Base-by-base conservation (phyloP, 2,113 vertebrate species). In the Cairina moschata region DNA sequence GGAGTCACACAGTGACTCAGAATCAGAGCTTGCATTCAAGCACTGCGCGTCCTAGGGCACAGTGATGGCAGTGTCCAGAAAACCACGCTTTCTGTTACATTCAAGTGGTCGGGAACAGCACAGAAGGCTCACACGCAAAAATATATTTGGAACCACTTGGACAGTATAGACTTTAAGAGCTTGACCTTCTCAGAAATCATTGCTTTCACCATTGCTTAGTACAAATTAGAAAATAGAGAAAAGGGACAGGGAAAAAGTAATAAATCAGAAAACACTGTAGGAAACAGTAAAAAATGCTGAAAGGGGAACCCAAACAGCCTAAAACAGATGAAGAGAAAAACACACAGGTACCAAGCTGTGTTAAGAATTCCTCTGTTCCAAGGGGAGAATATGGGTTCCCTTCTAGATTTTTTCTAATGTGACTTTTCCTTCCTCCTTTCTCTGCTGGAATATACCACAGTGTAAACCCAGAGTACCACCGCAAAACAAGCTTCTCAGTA, bases 11-110 rank as follows among this genome's bases (percentile, higher is more conserved):
- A 38, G 86, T 62, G 83, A 75, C 68, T 96, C 91, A 32, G 48
- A 92, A 29, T 75, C 73, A 67, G 73, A 89, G 73, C 56, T 32
- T 50, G 17, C 65, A 56, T 82, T 91, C 65, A 21, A 28, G 31
- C 2, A 3, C 68, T 66, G 31, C 42, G 6, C 55, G 75, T 90
- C 69, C 79, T 60, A 59, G 90, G 86, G 55, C 82, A 88, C 80
- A 66, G 88, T 6, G 85, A 28, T 28, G 46, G 72, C 85, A 72
- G 75, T 14, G 23, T 7, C 90, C 90, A 72, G 52, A 52, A 88
- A 67, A 63, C 29, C 73, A 63, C 1, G 1, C 68, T 77, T 87
- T 3, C 87, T 77, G 68, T 48, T 72, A n/a, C 21, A 48, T 2
- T 25, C 13, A 9, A 76, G 29, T 26, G 77, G 6, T 8, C 48